Percentiles rank a stretch among this genome's conserved stretches.
These are phyloP conservation scores for Ectemnius lituratus DNA, from an alignment of 2,888 invertebrate species.

Conservation along the genomic window DNA sequence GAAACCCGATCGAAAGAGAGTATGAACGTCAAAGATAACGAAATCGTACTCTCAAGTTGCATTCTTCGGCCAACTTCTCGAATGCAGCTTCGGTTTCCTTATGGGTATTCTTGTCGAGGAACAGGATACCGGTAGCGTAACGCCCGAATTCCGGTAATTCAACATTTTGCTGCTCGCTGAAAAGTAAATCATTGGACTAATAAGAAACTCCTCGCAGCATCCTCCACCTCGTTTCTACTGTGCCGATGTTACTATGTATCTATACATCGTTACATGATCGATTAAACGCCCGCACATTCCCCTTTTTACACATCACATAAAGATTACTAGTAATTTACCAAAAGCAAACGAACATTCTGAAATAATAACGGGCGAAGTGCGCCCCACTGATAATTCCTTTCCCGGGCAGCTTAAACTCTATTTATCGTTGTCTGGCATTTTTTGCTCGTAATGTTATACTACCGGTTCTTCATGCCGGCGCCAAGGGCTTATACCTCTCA, in stretches of 20 bases:
- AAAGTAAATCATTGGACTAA: slow-evolving; percentile 60
- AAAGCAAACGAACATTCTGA: slow-evolving; percentile 1
- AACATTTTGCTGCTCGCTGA: slow-evolving; percentile 88
- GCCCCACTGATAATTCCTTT: background rate
- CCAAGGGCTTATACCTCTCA: too few species aligned
- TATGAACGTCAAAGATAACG: background rate
- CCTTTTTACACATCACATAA: background rate
- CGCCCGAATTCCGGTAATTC: slow-evolving; percentile 91
- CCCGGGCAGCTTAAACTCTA: background rate
- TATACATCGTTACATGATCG: background rate
- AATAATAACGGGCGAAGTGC: background rate
- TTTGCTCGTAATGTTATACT: too few species aligned
- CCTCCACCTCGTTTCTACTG: background rate
- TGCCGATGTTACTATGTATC: background rate
- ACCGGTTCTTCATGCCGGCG: too few species aligned
- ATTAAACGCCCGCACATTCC: background rate
- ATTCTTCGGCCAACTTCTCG: slow-evolving; percentile 87
- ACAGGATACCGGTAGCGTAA: slow-evolving; percentile 98
- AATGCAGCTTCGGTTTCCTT: slow-evolving; percentile 90
- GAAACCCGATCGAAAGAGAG: background rate
- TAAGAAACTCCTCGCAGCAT: slow-evolving; percentile 4
- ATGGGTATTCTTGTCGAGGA: slow-evolving; percentile 91
- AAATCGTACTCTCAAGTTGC: slow-evolving; percentile 83
- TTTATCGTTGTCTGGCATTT: background rate
- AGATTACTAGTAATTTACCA: background rate